Conservation (phyloP, 2,888 invertebrate species). For the Athrips mouffetella region DNA sequence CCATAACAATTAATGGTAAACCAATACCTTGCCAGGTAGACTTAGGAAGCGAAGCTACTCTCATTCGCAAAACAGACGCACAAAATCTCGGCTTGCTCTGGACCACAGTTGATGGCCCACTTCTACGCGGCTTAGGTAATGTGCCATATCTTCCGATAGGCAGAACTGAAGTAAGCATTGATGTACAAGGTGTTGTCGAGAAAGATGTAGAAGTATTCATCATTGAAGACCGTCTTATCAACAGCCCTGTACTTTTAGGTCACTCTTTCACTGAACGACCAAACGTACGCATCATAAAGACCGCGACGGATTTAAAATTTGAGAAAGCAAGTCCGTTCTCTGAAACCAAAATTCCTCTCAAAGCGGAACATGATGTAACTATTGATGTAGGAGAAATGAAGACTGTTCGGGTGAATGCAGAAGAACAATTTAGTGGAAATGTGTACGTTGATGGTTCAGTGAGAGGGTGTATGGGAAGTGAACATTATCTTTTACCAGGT, state of each 20-base stretch:
- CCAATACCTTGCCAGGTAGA: slow-evolving; percentile 15
- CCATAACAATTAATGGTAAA: slow-evolving; percentile 14
- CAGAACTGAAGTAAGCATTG: slow-evolving; percentile 8
- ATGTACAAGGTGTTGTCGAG: slow-evolving; percentile 23
- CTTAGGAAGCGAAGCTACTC: slow-evolving; percentile 24
- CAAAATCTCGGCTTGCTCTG: slow-evolving; percentile 18
- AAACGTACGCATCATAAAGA: slow-evolving; percentile 11
- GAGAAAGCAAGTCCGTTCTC: neutral
- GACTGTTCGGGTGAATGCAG: no score
- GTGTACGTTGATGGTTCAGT: neutral
- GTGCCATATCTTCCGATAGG: slow-evolving; percentile 23
- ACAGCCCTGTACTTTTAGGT: slow-evolving; percentile 11
- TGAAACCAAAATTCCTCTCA: no score
- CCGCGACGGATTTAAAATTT: slow-evolving; percentile 5
- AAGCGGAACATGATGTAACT: no score
- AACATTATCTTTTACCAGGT: slow-evolving; percentile 9
- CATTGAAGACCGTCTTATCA: slow-evolving; percentile 22
- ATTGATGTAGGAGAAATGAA: neutral
- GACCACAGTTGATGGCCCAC: slow-evolving; percentile 15
- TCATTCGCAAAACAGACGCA: slow-evolving; percentile 24
- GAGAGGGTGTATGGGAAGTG: neutral
- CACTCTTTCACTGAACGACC: slow-evolving; percentile 16
- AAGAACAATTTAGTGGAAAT: no score
- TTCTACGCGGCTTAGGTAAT: slow-evolving; percentile 24
- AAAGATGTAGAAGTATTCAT: slow-evolving; percentile 20